Evolutionary conservation across 2,113 vertebrate genomes (phyloP).

Genomic region (Phrynosoma blainvillii): DNA sequence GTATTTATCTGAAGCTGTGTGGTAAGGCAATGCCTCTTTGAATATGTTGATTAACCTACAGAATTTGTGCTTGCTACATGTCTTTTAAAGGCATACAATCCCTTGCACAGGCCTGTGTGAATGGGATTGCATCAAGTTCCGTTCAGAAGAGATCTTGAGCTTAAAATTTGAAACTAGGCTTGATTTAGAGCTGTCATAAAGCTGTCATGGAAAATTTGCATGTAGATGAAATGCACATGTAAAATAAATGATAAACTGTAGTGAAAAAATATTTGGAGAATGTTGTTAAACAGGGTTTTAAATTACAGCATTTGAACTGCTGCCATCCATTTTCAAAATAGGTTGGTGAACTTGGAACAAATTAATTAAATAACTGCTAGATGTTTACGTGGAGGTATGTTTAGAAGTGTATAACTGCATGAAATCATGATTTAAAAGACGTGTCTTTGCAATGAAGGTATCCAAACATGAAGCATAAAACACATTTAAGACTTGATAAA

Average conservation of each 20-base stretch:
- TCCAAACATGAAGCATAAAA: background rate
- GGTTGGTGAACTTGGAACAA: background rate
- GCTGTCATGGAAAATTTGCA: slow-evolving; percentile 15
- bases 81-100: background rate
- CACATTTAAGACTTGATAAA: background rate
- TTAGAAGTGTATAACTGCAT: background rate
- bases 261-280: background rate
- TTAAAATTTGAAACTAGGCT: background rate
- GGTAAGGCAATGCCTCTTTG: background rate
- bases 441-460: too few relatives aligned
- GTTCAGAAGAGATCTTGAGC: background rate
- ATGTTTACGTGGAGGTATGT: background rate
- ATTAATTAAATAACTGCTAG: slow-evolving; percentile 19
- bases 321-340: slow-evolving; percentile 21
- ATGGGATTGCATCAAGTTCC: background rate
- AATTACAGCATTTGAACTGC: slow-evolving; percentile 8
- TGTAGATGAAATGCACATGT: slow-evolving; percentile 23
- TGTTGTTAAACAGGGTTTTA: background rate
- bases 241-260: slow-evolving; percentile 27
- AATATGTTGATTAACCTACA: background rate
- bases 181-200: slow-evolving; percentile 30
- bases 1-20: background rate
- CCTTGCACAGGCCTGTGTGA: background rate
- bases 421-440: background rate
- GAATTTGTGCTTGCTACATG: background rate